phyloP scores from a whole-genome alignment of 2,113 vertebrate genomes.

The Alligator mississippiensis region DNA sequence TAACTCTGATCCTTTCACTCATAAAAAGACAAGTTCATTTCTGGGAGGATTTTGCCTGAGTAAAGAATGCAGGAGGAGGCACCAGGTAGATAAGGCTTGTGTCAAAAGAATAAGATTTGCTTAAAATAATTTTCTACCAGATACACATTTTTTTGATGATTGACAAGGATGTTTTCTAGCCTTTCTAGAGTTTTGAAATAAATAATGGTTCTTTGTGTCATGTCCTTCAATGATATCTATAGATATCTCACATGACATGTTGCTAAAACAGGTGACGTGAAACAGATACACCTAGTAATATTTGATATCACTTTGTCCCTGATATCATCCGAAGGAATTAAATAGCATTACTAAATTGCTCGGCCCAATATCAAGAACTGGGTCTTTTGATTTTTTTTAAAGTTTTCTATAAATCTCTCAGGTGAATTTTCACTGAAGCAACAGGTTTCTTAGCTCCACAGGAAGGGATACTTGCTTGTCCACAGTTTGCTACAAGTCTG shows the following conservation, averaged over 20 bases:
- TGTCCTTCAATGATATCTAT: not conserved
- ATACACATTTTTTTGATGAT: not conserved
- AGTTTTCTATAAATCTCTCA: slow-evolving; percentile 23
- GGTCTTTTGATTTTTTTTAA: slow-evolving; percentile 32
- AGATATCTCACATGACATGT: slow-evolving; percentile 36
- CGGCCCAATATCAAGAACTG: slow-evolving; percentile 35
- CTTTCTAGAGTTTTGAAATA: slow-evolving; percentile 8
- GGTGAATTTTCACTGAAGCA: slow-evolving; percentile 32
- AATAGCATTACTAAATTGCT: slow-evolving; percentile 36
- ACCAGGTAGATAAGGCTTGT: not conserved
- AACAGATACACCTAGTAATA: slow-evolving; percentile 56
- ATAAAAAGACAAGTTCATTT: not conserved
- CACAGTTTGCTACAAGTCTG: not conserved
- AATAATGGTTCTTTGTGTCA: not conserved
- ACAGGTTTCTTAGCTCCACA: not conserved
- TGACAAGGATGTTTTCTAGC: not conserved
- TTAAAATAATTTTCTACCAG: not conserved
- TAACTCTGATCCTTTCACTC: not conserved
- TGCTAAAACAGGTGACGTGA: slow-evolving; percentile 54
- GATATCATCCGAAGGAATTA: slow-evolving; percentile 49
- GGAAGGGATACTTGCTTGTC: not conserved
- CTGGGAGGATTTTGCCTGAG: not conserved
- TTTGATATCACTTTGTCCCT: slow-evolving; percentile 46
- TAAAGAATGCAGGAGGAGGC: not conserved
- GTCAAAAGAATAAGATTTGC: not conserved